Conservation (phyloP, 2,797 vertebrate species). For the Synanceia verrucosa region DNA sequence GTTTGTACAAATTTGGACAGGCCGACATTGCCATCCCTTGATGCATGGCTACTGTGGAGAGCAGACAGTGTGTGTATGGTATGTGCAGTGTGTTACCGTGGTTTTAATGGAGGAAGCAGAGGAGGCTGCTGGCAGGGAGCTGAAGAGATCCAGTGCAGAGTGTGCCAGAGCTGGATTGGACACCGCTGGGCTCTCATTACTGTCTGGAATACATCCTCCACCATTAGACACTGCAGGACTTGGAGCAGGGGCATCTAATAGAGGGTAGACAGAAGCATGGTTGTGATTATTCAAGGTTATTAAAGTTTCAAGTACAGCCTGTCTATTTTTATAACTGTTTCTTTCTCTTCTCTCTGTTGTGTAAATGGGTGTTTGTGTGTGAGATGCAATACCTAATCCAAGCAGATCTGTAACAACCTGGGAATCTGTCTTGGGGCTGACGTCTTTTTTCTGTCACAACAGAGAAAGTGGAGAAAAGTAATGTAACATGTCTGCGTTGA, state of each 20-base stretch:
- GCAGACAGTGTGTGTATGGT: neutral
- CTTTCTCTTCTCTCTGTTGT: neutral
- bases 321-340: neutral
- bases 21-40: neutral
- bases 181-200: constrained; percentile 78
- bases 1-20: neutral
- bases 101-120: constrained; percentile 84
- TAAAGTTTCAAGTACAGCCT: neutral
- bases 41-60: neutral
- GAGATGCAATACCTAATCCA: constrained; percentile 86
- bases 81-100: constrained; percentile 63
- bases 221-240: constrained; percentile 78
- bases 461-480: constrained; percentile 43
- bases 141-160: constrained; percentile 90
- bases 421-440: constrained; percentile 86
- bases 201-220: constrained; percentile 69
- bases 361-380: neutral
- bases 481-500: constrained; percentile 2
- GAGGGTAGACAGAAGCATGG: constrained; percentile 7
- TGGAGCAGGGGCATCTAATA: constrained; percentile 87
- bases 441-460: constrained; percentile 89
- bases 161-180: constrained; percentile 60
- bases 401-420: constrained; percentile 92
- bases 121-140: constrained; percentile 80
- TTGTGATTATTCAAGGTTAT: neutral